Conservation (phyloP, 2,797 vertebrate species). For the Meriones psammophilus region DNA sequence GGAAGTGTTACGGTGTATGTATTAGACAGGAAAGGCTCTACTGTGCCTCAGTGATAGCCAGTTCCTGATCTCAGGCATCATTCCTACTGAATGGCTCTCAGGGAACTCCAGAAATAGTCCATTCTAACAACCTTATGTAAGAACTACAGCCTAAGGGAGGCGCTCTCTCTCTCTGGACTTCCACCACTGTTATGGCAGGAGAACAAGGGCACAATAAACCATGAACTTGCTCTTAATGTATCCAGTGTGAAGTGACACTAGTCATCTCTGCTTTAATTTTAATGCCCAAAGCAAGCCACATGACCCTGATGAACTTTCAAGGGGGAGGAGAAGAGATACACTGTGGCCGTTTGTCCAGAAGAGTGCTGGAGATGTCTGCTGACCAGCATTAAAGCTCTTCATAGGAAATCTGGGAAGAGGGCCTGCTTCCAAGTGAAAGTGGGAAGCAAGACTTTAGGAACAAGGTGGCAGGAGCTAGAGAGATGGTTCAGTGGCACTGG, state of each 20-base stretch:
- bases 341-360: background rate
- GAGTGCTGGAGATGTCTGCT: background rate
- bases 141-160: background rate
- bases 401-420: slow-evolving; percentile 21
- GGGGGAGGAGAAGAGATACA: background rate
- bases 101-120: background rate
- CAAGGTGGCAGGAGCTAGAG: background rate
- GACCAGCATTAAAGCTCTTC: background rate
- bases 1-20: background rate
- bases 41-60: background rate
- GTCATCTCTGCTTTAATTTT: slow-evolving; percentile 31
- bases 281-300: slow-evolving; percentile 15
- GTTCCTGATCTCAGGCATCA: background rate
- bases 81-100: background rate
- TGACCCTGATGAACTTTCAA: background rate
- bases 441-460: background rate
- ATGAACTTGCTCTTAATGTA: background rate
- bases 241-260: background rate
- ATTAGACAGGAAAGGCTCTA: background rate
- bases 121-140: background rate
- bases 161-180: background rate
- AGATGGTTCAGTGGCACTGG: background rate
- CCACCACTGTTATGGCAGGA: background rate
- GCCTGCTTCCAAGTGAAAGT: background rate
- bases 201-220: background rate